Base-by-base conservation (phyloP, 2,888 invertebrate species). In the Habroteleia sp. region DNA sequence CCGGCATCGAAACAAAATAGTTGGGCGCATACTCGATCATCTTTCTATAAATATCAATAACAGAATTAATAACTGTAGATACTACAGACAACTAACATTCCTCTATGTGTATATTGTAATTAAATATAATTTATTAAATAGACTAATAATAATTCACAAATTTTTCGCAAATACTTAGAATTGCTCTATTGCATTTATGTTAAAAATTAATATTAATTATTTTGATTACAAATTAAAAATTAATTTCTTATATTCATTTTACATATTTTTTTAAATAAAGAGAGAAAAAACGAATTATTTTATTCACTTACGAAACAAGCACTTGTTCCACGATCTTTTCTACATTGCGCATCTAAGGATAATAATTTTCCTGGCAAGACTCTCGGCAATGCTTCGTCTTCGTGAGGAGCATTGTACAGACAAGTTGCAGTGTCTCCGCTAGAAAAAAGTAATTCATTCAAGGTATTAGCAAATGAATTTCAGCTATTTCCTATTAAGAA, bases 381-480 rank as follows among this genome's bases (percentile, higher is more conserved):
- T 82, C 97, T 91, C 8, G 96, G 96, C 80, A 97, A 88, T 20
- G 95, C 95, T 85, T 96, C 96, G 86, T 97, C 97, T 89, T 97
- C 97, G 87, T 97, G 97, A 0, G 97, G 97, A 10, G 96, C 95
- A 89, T 97, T 97, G 89, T 94, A 97, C 69, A 97, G 90, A 85
- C 97, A 97, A 10, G 96, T 97, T 50, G 97, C 97, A 46, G 97
- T 97, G 85, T 97, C 97, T 54, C 97, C 97, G 88, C 97, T 97
- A 4, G 3, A 89, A 58, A 91, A 91, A 37, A 48, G 5, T 23
- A 1, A 29, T 11, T 41, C 13, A 25, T 65, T 54, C 11, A 48
- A 48, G n/a, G n/a, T n/a, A n/a, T n/a, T n/a, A n/a, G n/a, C n/a
- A n/a, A n/a, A n/a, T n/a, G n/a, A n/a, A n/a, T n/a, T n/a, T n/a